Percentiles rank a stretch among this genome's conserved stretches.
Evolutionary conservation across 2,888 invertebrate species (phyloP).

Genomic region (Kryphioiulus occultus): DNA sequence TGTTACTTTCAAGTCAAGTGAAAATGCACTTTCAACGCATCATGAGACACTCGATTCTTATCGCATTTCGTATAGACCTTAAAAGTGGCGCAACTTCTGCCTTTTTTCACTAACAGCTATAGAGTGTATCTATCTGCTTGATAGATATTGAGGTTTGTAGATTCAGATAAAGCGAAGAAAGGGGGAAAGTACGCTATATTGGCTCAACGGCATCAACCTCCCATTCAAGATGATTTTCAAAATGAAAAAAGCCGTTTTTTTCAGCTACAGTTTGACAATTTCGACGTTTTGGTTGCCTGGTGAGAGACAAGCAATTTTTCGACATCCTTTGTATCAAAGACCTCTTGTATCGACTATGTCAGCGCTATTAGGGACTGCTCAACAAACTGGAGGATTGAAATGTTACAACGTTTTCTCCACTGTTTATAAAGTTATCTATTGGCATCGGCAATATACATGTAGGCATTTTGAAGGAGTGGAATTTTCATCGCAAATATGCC

Average conservation of each 20-base stretch:
- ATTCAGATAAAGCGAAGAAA: not conserved
- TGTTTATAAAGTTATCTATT: conserved; percentile 30
- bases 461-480: not conserved
- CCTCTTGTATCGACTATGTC: not conserved
- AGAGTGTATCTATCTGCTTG: conserved; percentile 29
- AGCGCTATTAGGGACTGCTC: not conserved
- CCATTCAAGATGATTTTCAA: conserved; percentile 11
- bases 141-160: conserved; percentile 32
- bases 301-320: conserved; percentile 29
- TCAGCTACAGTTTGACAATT: not conserved
- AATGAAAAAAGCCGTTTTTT: not conserved
- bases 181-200: not conserved
- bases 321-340: conserved; percentile 15
- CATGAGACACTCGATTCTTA: conserved; percentile 45
- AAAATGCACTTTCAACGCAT: conserved; percentile 44
- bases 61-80: conserved; percentile 24
- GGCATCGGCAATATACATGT: not conserved
- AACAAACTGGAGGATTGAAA: not conserved
- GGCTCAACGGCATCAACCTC: conserved; percentile 17
- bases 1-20: conserved; percentile 44
- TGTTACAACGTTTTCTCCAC: not conserved
- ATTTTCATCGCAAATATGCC: not conserved
- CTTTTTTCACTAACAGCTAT: conserved; percentile 1
- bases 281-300: conserved; percentile 8
- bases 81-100: not conserved